These are phyloP conservation scores for Rhegmatorhina hoffmannsi DNA, from an alignment of 2,113 vertebrate genomes.

Conservation along the genomic window DNA sequence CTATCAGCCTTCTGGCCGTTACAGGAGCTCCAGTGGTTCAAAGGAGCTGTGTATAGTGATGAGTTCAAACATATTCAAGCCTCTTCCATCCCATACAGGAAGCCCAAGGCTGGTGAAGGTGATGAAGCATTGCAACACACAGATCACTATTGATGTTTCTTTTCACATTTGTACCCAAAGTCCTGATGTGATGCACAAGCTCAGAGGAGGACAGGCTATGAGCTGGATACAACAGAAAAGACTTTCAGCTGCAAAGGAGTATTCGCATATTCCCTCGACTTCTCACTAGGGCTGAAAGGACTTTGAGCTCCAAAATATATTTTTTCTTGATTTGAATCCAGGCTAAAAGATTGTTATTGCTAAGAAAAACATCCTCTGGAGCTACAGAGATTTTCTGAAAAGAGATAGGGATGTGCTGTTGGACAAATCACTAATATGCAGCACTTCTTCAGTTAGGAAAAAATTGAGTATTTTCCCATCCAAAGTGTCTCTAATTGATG, in stretches of 20 bases:
- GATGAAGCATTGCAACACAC: neutral
- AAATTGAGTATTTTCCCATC: neutral
- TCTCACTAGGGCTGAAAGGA: neutral
- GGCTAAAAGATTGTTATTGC: neutral
- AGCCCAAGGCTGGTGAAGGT: neutral
- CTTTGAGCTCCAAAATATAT: neutral
- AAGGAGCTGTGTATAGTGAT: neutral
- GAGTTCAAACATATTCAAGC: neutral
- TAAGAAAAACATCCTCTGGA: neutral
- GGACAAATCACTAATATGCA: neutral
- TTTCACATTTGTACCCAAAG: neutral
- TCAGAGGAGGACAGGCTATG: neutral
- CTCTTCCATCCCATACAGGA: neutral
- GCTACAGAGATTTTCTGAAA: neutral
- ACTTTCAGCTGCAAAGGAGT: neutral
- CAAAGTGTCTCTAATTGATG: neutral
- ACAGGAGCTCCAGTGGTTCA: neutral
- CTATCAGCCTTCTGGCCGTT: neutral
- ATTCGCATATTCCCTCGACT: neutral
- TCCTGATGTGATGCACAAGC: neutral
- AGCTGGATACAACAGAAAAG: neutral
- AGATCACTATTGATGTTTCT: neutral
- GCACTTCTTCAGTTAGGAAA: neutral
- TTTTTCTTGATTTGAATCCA: conserved; percentile 37
- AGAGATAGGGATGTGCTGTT: neutral